These are phyloP conservation scores for Eupeodes luniger DNA, from an alignment of 2,888 invertebrate genomes.

Conservation along the genomic window DNA sequence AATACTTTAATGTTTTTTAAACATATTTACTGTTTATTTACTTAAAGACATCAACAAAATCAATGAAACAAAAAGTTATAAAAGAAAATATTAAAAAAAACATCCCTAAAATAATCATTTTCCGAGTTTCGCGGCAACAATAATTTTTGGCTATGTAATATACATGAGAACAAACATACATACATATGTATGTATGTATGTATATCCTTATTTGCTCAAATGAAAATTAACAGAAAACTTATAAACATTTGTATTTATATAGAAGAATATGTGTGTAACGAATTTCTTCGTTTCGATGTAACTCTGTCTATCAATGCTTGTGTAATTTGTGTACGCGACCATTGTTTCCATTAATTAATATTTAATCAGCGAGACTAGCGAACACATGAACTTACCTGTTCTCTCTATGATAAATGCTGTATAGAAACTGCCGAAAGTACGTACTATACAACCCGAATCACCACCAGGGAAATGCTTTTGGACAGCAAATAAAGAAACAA, in stretches of 20 bases:
- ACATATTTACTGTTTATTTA: not conserved
- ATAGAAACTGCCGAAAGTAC: slow-evolving; percentile 47
- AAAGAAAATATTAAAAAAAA: slow-evolving; percentile 40
- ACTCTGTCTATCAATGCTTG: slow-evolving; percentile 77
- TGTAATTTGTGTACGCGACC: slow-evolving; percentile 74
- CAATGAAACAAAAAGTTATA: slow-evolving; percentile 13
- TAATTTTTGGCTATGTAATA: not conserved
- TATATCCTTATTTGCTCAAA: not conserved
- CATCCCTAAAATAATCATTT: slow-evolving; percentile 14
- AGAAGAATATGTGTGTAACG: not conserved
- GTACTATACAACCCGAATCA: slow-evolving; percentile 14
- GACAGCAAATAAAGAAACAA: slow-evolving; percentile 51
- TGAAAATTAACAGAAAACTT: slow-evolving; percentile 41
- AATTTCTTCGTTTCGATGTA: slow-evolving; percentile 56
- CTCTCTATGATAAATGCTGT: slow-evolving; percentile 3
- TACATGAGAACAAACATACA: too few relatives aligned
- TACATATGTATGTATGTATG: too few relatives aligned
- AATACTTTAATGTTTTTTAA: not conserved
- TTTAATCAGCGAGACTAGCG: slow-evolving; percentile 83
- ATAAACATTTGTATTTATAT: slow-evolving; percentile 20
- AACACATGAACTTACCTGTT: slow-evolving; percentile 2
- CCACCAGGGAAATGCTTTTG: slow-evolving; percentile 43
- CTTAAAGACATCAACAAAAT: slow-evolving; percentile 21
- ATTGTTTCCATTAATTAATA: slow-evolving; percentile 84
- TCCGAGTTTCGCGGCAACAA: slow-evolving; percentile 30